A percentile compares a stretch with the other conserved stretches of the same genome.
These are phyloP conservation scores for Alauda arvensis DNA, from an alignment of 2,797 vertebrate genomes.

Conservation along the genomic window DNA sequence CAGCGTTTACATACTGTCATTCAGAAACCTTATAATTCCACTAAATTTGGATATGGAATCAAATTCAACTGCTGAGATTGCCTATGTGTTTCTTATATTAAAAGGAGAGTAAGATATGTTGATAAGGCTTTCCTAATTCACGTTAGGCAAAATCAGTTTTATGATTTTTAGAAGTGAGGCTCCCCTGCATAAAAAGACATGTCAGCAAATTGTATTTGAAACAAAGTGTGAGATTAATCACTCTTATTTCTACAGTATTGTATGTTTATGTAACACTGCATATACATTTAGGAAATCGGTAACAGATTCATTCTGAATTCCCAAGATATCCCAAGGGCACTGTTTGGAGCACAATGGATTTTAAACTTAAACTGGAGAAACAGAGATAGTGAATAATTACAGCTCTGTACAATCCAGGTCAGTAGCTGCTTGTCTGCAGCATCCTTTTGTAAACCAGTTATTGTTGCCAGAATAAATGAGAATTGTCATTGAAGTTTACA, in stretches of 20 bases:
- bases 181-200: neutral
- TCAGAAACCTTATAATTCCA: neutral
- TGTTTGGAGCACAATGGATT: neutral
- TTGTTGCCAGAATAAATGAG: neutral
- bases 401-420: neutral
- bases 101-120: neutral
- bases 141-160: neutral
- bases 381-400: neutral
- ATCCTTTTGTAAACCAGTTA: neutral
- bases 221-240: neutral
- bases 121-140: neutral
- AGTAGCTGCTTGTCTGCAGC: neutral
- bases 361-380: neutral
- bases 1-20: conserved; percentile 21
- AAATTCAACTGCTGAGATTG: neutral
- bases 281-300: neutral
- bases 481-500: neutral
- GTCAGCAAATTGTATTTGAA: neutral
- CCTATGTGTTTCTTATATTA: conserved; percentile 12
- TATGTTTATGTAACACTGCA: neutral
- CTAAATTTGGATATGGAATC: neutral
- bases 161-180: neutral
- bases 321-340: neutral
- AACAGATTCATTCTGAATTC: neutral
- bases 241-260: neutral